These are phyloP conservation scores for Sinopyrophorus schimmeli DNA, from an alignment of 2,888 invertebrate genomes.

Conservation along the genomic window DNA sequence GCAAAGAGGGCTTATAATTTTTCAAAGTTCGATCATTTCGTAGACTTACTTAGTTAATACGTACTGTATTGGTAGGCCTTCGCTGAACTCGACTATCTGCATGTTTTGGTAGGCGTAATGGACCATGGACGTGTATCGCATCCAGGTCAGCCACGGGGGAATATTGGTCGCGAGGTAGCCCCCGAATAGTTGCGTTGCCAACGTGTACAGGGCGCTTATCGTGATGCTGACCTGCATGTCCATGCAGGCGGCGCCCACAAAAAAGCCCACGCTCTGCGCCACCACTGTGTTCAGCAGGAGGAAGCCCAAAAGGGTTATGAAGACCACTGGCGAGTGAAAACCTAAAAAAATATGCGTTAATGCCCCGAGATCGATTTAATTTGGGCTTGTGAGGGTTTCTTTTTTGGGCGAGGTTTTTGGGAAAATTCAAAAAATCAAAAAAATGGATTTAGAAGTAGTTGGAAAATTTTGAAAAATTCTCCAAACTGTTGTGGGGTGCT, in stretches of 20 bases:
- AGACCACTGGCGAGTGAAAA: constrained; percentile 65
- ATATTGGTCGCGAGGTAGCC: constrained; percentile 75
- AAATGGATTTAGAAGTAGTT: too few relatives aligned
- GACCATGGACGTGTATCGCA: constrained; percentile 75
- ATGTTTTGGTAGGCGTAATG: constrained; percentile 81
- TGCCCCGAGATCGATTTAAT: too few relatives aligned
- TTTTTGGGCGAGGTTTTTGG: too few relatives aligned
- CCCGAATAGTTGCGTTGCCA: constrained; percentile 76
- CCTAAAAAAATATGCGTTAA: too few relatives aligned
- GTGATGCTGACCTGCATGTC: constrained; percentile 79
- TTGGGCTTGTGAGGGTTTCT: too few relatives aligned
- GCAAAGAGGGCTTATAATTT: too few relatives aligned
- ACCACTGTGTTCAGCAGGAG: constrained; percentile 72
- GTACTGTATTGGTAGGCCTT: constrained; percentile 71
- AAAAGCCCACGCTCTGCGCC: constrained; percentile 78
- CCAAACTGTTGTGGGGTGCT: too few relatives aligned
- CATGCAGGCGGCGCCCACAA: constrained; percentile 76
- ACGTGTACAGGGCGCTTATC: constrained; percentile 73
- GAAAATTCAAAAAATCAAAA: too few relatives aligned
- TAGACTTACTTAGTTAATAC: constrained; percentile 41
- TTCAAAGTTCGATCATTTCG: too few relatives aligned
- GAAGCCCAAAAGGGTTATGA: constrained; percentile 69
- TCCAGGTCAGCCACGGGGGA: constrained; percentile 74
- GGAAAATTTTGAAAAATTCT: too few relatives aligned
- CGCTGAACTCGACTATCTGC: constrained; percentile 76